phyloP scores from a whole-genome alignment of 2,113 vertebrate genomes.

The Peromyscus maniculatus region DNA sequence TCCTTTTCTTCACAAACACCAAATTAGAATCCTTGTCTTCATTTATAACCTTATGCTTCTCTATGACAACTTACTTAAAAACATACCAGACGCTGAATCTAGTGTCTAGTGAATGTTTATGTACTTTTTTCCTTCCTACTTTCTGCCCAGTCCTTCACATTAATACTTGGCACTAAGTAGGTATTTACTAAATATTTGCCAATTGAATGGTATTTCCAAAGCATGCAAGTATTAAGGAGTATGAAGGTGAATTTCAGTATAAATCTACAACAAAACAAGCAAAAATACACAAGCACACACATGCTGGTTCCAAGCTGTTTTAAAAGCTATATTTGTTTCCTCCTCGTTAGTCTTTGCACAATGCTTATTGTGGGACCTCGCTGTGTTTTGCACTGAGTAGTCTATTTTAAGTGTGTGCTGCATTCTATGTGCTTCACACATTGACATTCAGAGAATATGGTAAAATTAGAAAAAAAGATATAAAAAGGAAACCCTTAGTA shows the following conservation, averaged over 20 bases:
- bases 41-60: not conserved
- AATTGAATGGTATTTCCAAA: constrained; percentile 40
- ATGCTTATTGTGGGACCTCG: constrained; percentile 57
- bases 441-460: not conserved
- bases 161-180: not conserved
- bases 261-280: constrained; percentile 63
- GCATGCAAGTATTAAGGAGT: not conserved
- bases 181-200: constrained; percentile 37
- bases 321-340: constrained; percentile 62
- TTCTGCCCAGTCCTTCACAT: not conserved
- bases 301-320: constrained; percentile 63
- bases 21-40: not conserved
- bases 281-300: constrained; percentile 59
- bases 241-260: constrained; percentile 40
- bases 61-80: not conserved
- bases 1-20: not conserved
- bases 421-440: constrained; percentile 42
- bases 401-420: constrained; percentile 44
- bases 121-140: not conserved
- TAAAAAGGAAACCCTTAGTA: not conserved
- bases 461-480: constrained; percentile 40
- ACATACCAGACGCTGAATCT: not conserved
- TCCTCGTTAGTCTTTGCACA: constrained; percentile 49
- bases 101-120: not conserved
- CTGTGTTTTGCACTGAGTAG: constrained; percentile 59